Evolutionary conservation across 2,113 vertebrate species (phyloP).

Genomic region (Loxodonta africana): DNA sequence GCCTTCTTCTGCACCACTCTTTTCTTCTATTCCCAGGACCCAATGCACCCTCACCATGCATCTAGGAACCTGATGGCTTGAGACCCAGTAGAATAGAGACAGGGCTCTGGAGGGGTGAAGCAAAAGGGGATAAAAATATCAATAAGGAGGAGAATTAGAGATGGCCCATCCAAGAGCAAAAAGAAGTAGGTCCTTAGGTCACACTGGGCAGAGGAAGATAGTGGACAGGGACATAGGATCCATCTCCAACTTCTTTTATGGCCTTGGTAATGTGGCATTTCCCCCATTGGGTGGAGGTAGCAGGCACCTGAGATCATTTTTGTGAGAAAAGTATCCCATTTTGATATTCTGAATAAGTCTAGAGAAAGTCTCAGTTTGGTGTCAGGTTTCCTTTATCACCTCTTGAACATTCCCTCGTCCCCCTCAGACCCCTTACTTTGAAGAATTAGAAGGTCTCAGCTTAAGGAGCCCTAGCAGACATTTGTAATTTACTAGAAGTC

Average conservation of each 20-base stretch:
- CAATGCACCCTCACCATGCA: not conserved
- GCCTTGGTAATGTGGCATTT: not conserved
- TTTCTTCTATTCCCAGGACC: not conserved
- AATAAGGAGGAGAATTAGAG: not conserved
- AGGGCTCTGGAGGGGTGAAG: not conserved
- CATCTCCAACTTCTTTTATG: conserved; percentile 21
- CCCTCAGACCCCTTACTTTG: not conserved
- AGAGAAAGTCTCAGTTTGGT: conserved; percentile 31
- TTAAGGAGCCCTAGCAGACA: conserved; percentile 2
- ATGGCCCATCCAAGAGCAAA: not conserved
- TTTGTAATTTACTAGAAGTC: conserved; percentile 2
- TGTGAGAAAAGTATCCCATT: conserved; percentile 38
- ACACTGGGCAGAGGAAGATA: not conserved
- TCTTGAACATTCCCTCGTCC: not conserved
- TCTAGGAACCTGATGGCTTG: not conserved
- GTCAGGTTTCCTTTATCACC: conserved; percentile 42
- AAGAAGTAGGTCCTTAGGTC: not conserved
- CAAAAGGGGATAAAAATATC: not conserved
- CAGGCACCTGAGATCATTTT: not conserved
- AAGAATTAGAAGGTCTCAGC: not conserved
- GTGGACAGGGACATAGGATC: not conserved
- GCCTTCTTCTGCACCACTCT: not conserved
- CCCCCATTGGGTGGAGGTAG: not conserved
- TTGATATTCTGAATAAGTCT: conserved; percentile 35
- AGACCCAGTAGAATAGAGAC: not conserved